Base-by-base conservation (phyloP, 2,888 invertebrate genomes). In the Scaptomyza caliginosa region DNA sequence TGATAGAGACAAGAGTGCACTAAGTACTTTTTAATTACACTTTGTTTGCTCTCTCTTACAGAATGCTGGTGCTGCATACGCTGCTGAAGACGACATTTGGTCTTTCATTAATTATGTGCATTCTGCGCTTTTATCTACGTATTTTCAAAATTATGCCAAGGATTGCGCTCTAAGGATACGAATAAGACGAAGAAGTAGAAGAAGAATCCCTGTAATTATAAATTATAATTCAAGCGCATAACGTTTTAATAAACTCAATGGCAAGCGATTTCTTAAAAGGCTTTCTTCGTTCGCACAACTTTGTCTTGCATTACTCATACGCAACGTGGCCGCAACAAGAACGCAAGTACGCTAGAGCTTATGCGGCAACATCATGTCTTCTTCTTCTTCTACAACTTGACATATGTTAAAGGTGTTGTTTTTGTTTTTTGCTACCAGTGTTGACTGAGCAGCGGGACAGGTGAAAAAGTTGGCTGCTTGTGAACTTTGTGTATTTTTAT, bases 51-150 rank as follows among this genome's bases (percentile, higher is more conserved):
- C 59, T 58, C 64, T 54, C 65, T 58, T 49, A 40, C 55, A 91
- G 91, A 68, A 79, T 90, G 66, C 75, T 86, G 26, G 67, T 90
- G 54, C 65, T 90, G 57, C 91, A 91, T 81, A 85, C 89, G 58
- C 70, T 91, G 62, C 77, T 90, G 62, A 91, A 91, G 85, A 88
- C 89, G 67, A 83, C 90, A 60, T 77, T 91, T 58, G 90, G 90
- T 66, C 66, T 90, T 63, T 83, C 90, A 71, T 76, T 90, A 79
- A 87, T 90, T 82, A 86, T 89, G 85, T 87, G 86, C 82, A 81
- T 91, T 73, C 72, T 89, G 52, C 88, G 81, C 81, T 76, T 90
- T 77, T 89, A 88, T 82, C 82, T 87, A 30, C 88, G 88, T 76
- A 66, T 89, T 72, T 84, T 89, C 64, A 89, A 88, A 78, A 85